A percentile compares a stretch with the other conserved stretches of the same genome.
Evolutionary conservation across 2,797 vertebrate species (phyloP).

Genomic region (Neopelma chrysocephalum): DNA sequence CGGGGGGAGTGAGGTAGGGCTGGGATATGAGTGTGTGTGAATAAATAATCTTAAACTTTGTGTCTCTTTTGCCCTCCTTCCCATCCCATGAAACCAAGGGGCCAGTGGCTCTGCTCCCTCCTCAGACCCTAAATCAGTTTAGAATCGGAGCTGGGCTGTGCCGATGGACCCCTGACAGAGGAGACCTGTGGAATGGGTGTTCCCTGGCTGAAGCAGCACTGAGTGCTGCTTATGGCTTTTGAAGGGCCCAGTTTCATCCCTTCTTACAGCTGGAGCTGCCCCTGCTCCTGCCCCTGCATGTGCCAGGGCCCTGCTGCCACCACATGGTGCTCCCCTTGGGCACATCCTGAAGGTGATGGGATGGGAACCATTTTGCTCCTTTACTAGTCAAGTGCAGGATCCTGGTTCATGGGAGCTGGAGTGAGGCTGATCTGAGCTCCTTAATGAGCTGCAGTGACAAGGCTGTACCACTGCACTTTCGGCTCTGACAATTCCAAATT

Average conservation of each 20-base stretch:
- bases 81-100: neutral
- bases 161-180: neutral
- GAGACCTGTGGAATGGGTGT: neutral
- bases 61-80: neutral
- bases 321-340: neutral
- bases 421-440: neutral
- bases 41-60: neutral
- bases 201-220: rapidly evolving
- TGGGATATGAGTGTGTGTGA: neutral
- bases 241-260: neutral
- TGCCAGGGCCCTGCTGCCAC: neutral
- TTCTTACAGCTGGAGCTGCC: neutral
- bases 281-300: rapidly evolving
- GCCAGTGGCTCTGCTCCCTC: neutral
- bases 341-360: neutral
- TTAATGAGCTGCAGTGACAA: rapidly evolving
- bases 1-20: neutral
- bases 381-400: neutral
- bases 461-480: neutral
- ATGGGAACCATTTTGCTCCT: neutral
- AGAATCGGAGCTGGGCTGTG: neutral
- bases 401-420: neutral
- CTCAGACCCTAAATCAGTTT: neutral
- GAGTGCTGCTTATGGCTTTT: neutral
- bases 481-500: neutral